These are phyloP conservation scores for Halocynthia roretzi DNA, from an alignment of 23 tunicate genomes.

Conservation along the genomic window DNA sequence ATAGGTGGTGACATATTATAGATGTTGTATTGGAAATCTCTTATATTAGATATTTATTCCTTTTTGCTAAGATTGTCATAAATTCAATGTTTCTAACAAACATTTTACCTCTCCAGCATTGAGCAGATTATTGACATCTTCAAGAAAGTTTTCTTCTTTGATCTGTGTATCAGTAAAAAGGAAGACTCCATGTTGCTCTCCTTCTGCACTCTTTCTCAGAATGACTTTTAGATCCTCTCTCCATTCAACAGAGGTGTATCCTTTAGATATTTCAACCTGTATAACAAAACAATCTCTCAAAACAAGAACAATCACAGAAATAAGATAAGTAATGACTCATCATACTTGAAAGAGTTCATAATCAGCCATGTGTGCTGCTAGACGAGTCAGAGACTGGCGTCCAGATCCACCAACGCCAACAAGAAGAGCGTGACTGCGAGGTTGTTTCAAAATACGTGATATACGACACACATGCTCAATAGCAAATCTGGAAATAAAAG, in stretches of 20 bases:
- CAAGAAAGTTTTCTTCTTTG: conserved; percentile 93
- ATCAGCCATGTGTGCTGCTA: conserved; percentile 98
- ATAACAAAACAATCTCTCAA: background rate
- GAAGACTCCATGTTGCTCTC: conserved; percentile 86
- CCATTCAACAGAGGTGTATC: conserved; percentile 86
- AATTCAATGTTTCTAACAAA: too few species aligned
- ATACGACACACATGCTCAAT: conserved; percentile 93
- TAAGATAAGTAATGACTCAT: background rate
- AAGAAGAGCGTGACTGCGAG: conserved; percentile 88
- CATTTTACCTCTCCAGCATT: conserved; percentile 87
- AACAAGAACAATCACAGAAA: background rate
- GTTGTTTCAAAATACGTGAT: conserved; percentile 88
- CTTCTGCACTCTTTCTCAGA: conserved; percentile 75
- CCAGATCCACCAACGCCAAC: conserved; percentile 96
- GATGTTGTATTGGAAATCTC: background rate
- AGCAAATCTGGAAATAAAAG: conserved; percentile 52
- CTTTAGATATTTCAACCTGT: conserved; percentile 93
- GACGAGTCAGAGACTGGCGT: conserved; percentile 84
- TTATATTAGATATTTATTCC: too few species aligned
- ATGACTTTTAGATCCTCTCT: conserved; percentile 94
- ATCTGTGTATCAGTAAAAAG: conserved; percentile 96
- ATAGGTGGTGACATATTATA: background rate
- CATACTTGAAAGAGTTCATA: conserved; percentile 83
- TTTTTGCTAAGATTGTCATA: too few species aligned
- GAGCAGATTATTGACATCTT: conserved; percentile 89